These are phyloP conservation scores for Chiridota heheva DNA, from an alignment of 35 echinoderm and acorn worm genomes.

Conservation along the genomic window DNA sequence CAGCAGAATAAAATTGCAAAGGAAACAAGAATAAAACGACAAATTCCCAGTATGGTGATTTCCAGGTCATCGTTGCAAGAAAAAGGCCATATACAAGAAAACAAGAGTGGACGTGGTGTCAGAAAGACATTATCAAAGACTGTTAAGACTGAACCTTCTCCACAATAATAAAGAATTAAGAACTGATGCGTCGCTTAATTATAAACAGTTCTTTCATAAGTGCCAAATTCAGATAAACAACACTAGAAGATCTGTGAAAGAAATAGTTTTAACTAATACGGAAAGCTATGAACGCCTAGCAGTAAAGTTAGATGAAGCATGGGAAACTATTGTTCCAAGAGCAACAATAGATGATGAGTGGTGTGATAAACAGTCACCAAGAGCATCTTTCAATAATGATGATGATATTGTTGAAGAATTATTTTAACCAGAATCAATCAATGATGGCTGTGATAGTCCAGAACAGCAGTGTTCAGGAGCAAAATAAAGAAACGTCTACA, in stretches of 20 bases:
- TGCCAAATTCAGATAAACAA: neutral
- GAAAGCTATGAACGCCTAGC: slow-evolving; percentile 23
- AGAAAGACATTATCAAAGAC: slow-evolving; percentile 48
- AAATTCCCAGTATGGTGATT: no score
- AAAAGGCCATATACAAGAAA: no score
- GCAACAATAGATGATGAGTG: slow-evolving; percentile 54
- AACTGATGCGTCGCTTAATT: slow-evolving; percentile 15
- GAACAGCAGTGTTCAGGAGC: neutral
- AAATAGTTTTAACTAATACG: slow-evolving; percentile 51
- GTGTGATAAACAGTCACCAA: slow-evolving; percentile 26
- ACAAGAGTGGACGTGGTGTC: no score
- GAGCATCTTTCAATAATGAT: neutral
- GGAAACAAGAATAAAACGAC: neutral
- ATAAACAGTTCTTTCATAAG: slow-evolving; percentile 38
- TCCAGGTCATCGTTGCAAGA: no score
- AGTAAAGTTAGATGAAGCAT: slow-evolving; percentile 54
- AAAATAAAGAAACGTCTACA: neutral
- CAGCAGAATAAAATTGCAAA: slow-evolving; percentile 41
- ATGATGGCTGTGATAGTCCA: neutral
- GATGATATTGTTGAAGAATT: slow-evolving; percentile 32
- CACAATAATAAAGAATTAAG: slow-evolving; percentile 48
- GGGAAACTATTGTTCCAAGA: slow-evolving; percentile 19
- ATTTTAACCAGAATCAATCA: neutral
- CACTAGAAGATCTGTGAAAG: slow-evolving; percentile 14
- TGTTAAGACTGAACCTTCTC: slow-evolving; percentile 45